Conservation (phyloP, 2,888 invertebrate genomes). For the Macaria liturata region DNA sequence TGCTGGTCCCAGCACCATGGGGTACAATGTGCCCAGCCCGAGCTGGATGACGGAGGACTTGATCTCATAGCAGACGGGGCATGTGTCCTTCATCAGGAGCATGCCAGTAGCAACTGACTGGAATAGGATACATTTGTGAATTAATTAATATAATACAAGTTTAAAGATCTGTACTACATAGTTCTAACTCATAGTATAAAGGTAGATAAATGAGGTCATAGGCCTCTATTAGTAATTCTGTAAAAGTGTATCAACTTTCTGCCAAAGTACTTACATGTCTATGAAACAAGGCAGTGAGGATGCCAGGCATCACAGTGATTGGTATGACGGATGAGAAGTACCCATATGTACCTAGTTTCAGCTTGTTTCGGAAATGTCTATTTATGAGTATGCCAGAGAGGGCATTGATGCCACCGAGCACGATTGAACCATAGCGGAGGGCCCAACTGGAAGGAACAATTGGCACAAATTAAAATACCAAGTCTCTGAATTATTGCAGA, state of each 20-base stretch:
- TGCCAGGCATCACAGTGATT: conserved; percentile 83
- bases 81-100: conserved; percentile 80
- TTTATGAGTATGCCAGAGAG: conserved; percentile 85
- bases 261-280: conserved; percentile 72
- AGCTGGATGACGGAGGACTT: conserved; percentile 82
- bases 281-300: conserved; percentile 81
- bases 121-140: conserved; percentile 29
- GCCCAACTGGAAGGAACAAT: conserved; percentile 63
- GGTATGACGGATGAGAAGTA: conserved; percentile 84
- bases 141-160: too few species aligned
- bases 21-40: conserved; percentile 81
- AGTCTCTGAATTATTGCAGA: too few species aligned
- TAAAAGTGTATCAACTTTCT: not conserved
- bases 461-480: too few species aligned
- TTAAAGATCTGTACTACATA: too few species aligned
- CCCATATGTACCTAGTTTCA: conserved; percentile 84
- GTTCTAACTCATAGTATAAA: too few species aligned
- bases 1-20: conserved; percentile 83
- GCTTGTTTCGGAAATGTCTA: conserved; percentile 82
- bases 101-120: conserved; percentile 83
- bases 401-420: conserved; percentile 79
- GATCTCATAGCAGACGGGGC: conserved; percentile 86
- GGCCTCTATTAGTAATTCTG: too few species aligned
- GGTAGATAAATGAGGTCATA: too few species aligned
- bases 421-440: conserved; percentile 71